A percentile compares a stretch with the other conserved stretches of the same genome.
Evolutionary conservation across 2,113 vertebrate genomes (phyloP).

Genomic region (Crotophaga sulcirostris): DNA sequence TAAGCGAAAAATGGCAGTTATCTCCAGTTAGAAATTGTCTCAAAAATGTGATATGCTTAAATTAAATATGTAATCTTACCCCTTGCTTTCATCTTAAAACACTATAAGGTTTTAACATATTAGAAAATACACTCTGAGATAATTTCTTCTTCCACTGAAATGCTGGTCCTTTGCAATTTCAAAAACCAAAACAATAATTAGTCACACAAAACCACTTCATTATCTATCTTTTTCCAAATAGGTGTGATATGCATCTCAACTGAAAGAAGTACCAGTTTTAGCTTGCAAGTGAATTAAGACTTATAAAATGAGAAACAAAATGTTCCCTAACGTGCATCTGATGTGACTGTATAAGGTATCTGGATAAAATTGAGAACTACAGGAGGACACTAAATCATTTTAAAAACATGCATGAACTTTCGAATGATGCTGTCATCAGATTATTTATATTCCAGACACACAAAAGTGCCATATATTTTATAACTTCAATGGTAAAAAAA

Average conservation of each 20-base stretch:
- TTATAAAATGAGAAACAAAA: conserved; percentile 21
- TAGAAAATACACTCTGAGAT: background rate
- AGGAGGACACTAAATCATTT: conserved; percentile 24
- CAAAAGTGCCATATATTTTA: conserved; percentile 21
- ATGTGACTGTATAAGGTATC: conserved; percentile 7
- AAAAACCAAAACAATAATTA: background rate
- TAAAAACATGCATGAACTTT: conserved; percentile 35
- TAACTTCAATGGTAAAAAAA: conserved; percentile 32
- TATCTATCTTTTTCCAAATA: background rate
- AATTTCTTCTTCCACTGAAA: background rate
- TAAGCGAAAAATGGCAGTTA: background rate
- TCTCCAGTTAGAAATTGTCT: background rate
- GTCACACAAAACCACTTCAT: background rate
- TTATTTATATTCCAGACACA: conserved; percentile 15
- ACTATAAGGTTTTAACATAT: background rate
- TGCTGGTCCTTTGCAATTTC: background rate
- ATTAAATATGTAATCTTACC: background rate
- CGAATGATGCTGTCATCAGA: conserved; percentile 17
- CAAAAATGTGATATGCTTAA: background rate
- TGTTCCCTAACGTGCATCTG: background rate
- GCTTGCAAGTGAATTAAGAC: background rate
- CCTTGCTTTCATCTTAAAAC: background rate
- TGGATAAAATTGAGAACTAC: conserved; percentile 17
- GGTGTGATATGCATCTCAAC: background rate
- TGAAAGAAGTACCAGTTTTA: background rate